Evolutionary conservation across 2,888 invertebrate species (phyloP).

Genomic region (Eremobia ochroleuca): DNA sequence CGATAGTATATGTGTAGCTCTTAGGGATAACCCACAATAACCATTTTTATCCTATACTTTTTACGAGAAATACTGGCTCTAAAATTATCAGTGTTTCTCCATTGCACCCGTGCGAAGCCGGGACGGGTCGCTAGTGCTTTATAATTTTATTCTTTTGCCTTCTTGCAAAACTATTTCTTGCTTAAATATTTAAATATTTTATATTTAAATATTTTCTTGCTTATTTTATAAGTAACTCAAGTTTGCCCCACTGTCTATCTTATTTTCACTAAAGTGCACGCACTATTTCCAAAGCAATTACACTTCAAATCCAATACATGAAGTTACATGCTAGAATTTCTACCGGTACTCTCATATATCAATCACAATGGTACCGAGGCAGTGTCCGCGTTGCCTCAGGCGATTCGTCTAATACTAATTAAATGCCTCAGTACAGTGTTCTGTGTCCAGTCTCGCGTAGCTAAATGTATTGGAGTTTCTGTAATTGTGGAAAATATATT

Average conservation of each 20-base stretch:
- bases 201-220: no score
- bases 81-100: no score
- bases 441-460: slow-evolving; percentile 53
- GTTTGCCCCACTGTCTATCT: no score
- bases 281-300: slow-evolving; percentile 34
- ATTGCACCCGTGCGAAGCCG: no score
- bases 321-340: slow-evolving; percentile 46
- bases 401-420: slow-evolving; percentile 80
- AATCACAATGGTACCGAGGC: slow-evolving; percentile 67
- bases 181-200: no score
- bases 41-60: no score
- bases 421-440: slow-evolving; percentile 72
- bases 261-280: not conserved
- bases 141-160: not conserved
- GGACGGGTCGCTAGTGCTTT: no score
- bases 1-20: no score
- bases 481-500: slow-evolving; percentile 42
- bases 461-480: slow-evolving; percentile 51
- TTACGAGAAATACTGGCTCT: no score
- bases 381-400: slow-evolving; percentile 66
- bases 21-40: no score
- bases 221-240: not conserved
- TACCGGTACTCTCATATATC: slow-evolving; percentile 63
- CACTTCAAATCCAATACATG: slow-evolving; percentile 40
- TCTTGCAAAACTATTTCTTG: not conserved